Evolutionary conservation across 1,140 invertebrate species (phyloP).

Genomic region (Diachasma alloeum): DNA sequence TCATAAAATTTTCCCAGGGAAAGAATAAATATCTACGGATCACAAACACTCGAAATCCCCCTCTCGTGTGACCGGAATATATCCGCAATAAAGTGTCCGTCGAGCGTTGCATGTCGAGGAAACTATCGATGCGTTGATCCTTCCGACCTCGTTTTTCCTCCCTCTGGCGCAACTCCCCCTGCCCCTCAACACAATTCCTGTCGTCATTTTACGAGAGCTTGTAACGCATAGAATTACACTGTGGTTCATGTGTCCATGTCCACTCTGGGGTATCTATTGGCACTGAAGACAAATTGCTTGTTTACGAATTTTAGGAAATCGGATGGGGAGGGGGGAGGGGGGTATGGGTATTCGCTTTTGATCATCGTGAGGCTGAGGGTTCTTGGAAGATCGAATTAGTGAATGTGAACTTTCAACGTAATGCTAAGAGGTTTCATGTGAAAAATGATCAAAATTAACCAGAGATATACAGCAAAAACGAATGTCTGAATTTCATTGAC

Average conservation of each 20-base stretch:
- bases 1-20: not conserved
- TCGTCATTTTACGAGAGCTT: not conserved
- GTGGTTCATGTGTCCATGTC: not conserved
- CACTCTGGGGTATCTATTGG: not conserved
- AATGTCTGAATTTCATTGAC: too few relatives aligned
- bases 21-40: not conserved
- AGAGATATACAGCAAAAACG: too few relatives aligned
- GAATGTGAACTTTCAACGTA: too few relatives aligned
- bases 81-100: not conserved
- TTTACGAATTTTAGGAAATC: not conserved
- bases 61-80: not conserved
- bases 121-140: conserved; percentile 5
- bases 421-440: too few relatives aligned
- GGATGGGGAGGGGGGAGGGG: too few relatives aligned
- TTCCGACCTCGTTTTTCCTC: not conserved
- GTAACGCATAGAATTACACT: not conserved
- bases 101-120: conserved; percentile 1
- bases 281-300: not conserved
- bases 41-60: not conserved
- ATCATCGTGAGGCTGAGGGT: too few relatives aligned
- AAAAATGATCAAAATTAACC: too few relatives aligned
- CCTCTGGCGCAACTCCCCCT: not conserved
- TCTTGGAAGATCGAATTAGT: too few relatives aligned
- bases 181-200: not conserved
- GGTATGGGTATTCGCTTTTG: too few relatives aligned